Conservation (phyloP, 1,140 invertebrate genomes). For the Wiebesia pumilae region DNA sequence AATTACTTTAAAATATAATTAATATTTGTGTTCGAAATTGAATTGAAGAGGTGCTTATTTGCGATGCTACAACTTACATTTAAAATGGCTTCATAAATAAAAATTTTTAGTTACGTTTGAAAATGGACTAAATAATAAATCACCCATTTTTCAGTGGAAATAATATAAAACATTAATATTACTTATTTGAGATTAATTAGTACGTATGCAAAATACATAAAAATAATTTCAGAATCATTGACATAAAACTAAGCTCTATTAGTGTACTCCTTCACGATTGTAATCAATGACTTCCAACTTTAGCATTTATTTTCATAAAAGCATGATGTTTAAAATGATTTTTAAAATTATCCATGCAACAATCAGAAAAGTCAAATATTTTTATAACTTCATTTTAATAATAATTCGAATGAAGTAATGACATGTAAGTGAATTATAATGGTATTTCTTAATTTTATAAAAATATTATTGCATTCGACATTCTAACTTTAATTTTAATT, state of each 20-base stretch:
- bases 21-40: too few relatives aligned
- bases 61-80: too few relatives aligned
- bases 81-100: too few relatives aligned
- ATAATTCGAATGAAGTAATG: not conserved
- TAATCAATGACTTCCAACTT: not conserved
- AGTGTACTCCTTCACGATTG: not conserved
- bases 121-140: not conserved
- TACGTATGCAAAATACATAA: not conserved
- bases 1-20: too few relatives aligned
- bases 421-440: too few relatives aligned
- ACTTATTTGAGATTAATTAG: not conserved
- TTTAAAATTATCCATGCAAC: not conserved
- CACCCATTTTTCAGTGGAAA: not conserved
- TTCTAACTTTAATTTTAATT: not conserved
- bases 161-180: not conserved
- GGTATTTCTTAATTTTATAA: not conserved
- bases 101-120: not conserved
- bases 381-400: not conserved
- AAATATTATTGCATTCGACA: not conserved
- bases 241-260: not conserved
- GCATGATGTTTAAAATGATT: not conserved
- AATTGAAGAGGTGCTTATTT: too few relatives aligned
- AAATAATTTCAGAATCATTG: not conserved
- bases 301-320: slow-evolving; percentile 3
- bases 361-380: not conserved